Evolutionary conservation across 2,113 vertebrate genomes (phyloP).

Genomic region (Mus spicilegus): DNA sequence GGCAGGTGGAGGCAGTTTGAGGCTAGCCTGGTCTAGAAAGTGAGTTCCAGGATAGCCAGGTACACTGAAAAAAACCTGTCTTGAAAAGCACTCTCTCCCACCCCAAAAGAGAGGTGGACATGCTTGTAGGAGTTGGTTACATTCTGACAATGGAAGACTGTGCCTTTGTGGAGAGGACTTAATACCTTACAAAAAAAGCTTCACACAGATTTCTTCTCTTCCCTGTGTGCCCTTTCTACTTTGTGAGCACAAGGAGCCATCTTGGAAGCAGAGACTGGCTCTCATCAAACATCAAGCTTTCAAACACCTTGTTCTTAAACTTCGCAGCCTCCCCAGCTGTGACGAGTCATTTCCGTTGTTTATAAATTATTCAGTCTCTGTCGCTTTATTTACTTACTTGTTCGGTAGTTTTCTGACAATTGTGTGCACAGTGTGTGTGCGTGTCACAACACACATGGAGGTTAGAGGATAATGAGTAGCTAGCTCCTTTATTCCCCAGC

Average conservation of each 20-base stretch:
- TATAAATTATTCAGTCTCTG: neutral
- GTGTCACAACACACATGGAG: neutral
- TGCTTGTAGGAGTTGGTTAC: neutral
- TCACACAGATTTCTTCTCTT: neutral
- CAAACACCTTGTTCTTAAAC: neutral
- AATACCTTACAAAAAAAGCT: neutral
- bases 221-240: neutral
- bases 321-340: neutral
- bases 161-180: neutral
- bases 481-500: neutral
- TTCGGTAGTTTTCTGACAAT: neutral
- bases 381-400: neutral
- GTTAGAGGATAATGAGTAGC: neutral
- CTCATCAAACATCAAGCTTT: neutral
- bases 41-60: neutral
- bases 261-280: neutral
- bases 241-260: neutral
- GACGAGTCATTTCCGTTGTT: neutral
- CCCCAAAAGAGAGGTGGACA: neutral
- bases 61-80: neutral
- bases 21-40: neutral
- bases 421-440: neutral
- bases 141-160: neutral
- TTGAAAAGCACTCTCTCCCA: neutral
- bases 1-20: neutral